Percentiles rank a stretch among this genome's conserved stretches.
Conservation (phyloP, 1,140 invertebrate genomes). For the Drosophila auraria region DNA sequence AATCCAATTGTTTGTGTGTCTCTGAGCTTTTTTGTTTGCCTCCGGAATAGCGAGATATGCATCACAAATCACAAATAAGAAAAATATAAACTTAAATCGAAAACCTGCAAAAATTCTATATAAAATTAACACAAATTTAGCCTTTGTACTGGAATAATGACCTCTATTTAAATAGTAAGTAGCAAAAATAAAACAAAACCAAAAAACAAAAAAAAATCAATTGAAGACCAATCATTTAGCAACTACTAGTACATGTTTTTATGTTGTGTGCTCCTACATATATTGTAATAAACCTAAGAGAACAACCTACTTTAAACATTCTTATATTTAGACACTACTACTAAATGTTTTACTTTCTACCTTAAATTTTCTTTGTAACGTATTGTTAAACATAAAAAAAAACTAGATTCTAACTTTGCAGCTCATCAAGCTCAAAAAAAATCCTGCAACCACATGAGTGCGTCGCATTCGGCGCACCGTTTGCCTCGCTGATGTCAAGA, state of each 20-base stretch:
- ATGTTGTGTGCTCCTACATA: slow-evolving; percentile 79
- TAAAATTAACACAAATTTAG: slow-evolving; percentile 78
- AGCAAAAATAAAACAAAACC: slow-evolving; percentile 65
- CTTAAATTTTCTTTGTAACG: slow-evolving; percentile 72
- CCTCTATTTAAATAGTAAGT: slow-evolving; percentile 81
- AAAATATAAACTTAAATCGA: slow-evolving; percentile 58
- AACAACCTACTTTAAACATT: slow-evolving; percentile 64
- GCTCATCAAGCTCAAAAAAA: slow-evolving; percentile 52
- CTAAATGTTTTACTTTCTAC: slow-evolving; percentile 78
- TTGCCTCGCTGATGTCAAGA: slow-evolving; percentile 71
- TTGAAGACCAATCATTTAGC: slow-evolving; percentile 60
- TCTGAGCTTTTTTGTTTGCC: slow-evolving; percentile 57
- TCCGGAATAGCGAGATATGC: slow-evolving; percentile 54
- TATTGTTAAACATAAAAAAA: slow-evolving; percentile 65
- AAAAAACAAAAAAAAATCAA: slow-evolving; percentile 32
- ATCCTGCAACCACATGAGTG: slow-evolving; percentile 36
- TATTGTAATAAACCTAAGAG: slow-evolving; percentile 62
- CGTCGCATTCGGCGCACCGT: slow-evolving; percentile 47
- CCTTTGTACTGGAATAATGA: slow-evolving; percentile 81
- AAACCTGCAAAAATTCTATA: slow-evolving; percentile 64
- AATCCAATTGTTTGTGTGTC: slow-evolving; percentile 33
- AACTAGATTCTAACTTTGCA: slow-evolving; percentile 73
- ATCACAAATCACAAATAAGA: slow-evolving; percentile 17
- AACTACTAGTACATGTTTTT: slow-evolving; percentile 77
- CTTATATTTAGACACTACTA: slow-evolving; percentile 76